Conservation (phyloP, 2,888 invertebrate species). For the Labia minor region DNA sequence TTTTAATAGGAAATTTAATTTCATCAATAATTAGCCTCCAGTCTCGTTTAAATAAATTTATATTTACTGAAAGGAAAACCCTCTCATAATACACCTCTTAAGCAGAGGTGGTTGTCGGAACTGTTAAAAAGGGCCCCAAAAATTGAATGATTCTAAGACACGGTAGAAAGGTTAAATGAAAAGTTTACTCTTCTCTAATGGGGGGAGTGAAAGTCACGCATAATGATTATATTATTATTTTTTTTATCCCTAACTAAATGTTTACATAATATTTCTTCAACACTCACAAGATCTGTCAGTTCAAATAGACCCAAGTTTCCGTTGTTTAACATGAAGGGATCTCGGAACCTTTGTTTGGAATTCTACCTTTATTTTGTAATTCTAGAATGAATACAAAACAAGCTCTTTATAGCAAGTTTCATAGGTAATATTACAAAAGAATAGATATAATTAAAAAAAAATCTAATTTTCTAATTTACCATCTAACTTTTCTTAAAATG, state of each 20-base stretch:
- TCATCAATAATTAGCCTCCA: background rate
- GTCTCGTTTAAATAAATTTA: background rate
- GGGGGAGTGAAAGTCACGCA: background rate
- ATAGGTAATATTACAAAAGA: no score
- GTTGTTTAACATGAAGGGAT: background rate
- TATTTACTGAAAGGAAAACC: background rate
- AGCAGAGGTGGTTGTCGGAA: background rate
- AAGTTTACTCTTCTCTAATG: background rate
- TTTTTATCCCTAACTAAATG: background rate
- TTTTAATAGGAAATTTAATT: background rate
- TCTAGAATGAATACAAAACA: no score
- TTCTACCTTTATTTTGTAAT: background rate
- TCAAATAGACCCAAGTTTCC: background rate
- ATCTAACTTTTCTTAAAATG: no score
- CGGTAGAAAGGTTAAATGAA: background rate
- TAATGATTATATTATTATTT: background rate
- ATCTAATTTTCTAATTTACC: no score
- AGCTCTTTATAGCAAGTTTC: no score
- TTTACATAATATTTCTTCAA: background rate
- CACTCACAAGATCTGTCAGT: constrained; percentile 1
- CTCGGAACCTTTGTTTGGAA: background rate
- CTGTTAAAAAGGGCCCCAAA: background rate
- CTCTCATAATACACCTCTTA: no score
- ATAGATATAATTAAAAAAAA: no score
- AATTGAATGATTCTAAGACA: background rate